Percentiles rank a stretch among this genome's conserved stretches.
Conservation (phyloP, 2,113 vertebrate species). For the Passer montanus region DNA sequence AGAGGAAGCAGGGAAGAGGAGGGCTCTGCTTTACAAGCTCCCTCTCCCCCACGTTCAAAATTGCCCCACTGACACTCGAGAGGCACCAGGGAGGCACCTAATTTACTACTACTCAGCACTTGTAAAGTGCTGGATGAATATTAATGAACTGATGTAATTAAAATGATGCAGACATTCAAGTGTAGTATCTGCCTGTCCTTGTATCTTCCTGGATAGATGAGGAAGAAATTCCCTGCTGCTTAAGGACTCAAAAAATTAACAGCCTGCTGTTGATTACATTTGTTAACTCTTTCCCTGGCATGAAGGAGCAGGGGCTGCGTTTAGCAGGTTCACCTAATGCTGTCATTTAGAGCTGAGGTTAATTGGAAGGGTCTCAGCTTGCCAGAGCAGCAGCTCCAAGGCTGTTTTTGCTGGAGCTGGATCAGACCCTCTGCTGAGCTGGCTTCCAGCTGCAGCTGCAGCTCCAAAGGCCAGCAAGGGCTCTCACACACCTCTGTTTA, state of each 20-base stretch:
- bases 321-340: background rate
- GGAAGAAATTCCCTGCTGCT: conserved; percentile 66
- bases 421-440: background rate
- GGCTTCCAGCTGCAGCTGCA: background rate
- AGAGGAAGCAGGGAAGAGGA: background rate
- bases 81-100: conserved; percentile 44
- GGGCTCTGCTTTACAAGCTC: background rate
- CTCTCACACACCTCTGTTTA: background rate
- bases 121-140: conserved; percentile 40
- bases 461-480: background rate
- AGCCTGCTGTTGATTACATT: conserved; percentile 54
- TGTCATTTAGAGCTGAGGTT: background rate
- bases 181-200: conserved; percentile 58
- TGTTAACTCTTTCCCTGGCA: conserved; percentile 39
- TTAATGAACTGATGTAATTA: conserved; percentile 67
- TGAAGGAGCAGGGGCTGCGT: background rate
- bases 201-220: conserved; percentile 56
- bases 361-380: background rate
- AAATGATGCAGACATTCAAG: conserved; percentile 62
- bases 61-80: background rate
- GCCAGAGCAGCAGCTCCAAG: background rate
- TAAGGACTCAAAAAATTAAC: conserved; percentile 56
- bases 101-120: conserved; percentile 51
- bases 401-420: background rate
- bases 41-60: background rate